Evolutionary conservation across 2,888 invertebrate species (phyloP), one percentile per base, ranked within the genome.

Genomic region (Elysia crispata): DNA sequence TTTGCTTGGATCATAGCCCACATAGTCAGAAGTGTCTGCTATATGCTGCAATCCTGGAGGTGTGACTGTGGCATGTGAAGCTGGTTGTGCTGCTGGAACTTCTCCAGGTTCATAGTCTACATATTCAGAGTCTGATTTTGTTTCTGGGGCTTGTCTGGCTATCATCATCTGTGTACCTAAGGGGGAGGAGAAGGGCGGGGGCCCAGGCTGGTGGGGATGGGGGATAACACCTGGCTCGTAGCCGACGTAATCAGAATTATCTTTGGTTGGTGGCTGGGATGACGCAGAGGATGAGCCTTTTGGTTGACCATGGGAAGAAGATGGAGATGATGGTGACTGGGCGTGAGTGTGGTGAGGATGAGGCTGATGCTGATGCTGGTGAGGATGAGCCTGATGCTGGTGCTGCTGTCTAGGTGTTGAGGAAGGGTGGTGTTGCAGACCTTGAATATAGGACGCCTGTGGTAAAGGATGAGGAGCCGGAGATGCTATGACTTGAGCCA

Each of bases 51-150:
- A n/a, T 13, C 75, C 41, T 11, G 18, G 50, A 3, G 8, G 69
- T 1, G 75, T 33, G 23, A 67, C 30, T 15, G 57, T 33, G 15
- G 28, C 74, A 15, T 23, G n/a, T 5, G 41, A 3, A 41, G 41
- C 41, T 3, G 41, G 5, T 41, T 41, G 3, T 3, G 57, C 62
- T 30, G 77, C 28, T 8, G 70, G 15, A 49, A 72, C 23, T 30
- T 69, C 49, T 11, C 82, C 83, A 23, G 85, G 86, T 30, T 86
- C 82, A 25, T 83, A 83, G 11, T 83, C 85, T 33, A 86, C 83
- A 76, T 86, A 86, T 33, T 86, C 85, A 1, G 84, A 80, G 28
- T 79, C 82, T n/a, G 23, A 72, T 25, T 70, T 81, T 13, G 67
- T 54, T 18, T 62, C 30, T 25, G 28, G 69, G 15, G 30, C 64